These are phyloP conservation scores for Drosophila pruinosa DNA, from an alignment of 1,140 invertebrate species.

Conservation along the genomic window DNA sequence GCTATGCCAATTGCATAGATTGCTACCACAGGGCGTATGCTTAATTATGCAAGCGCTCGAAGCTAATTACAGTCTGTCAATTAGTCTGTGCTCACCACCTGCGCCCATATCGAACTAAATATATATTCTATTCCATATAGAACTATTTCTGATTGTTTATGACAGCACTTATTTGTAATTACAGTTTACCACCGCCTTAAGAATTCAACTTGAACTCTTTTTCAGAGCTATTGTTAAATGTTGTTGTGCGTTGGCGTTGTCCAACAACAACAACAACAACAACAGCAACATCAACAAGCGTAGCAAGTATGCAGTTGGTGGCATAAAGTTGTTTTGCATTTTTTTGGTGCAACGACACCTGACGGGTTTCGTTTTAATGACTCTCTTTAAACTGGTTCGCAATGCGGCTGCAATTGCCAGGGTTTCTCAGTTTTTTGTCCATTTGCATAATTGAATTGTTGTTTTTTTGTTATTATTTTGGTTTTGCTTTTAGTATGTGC, in stretches of 20 bases:
- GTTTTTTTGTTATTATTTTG: neutral
- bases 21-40: constrained; percentile 70
- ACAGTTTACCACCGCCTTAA: constrained; percentile 54
- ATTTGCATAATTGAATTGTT: constrained; percentile 50
- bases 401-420: constrained; percentile 32
- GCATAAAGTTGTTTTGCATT: neutral
- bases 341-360: constrained; percentile 37
- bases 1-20: constrained; percentile 21
- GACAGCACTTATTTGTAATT: constrained; percentile 44
- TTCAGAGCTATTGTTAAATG: constrained; percentile 15
- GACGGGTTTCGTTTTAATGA: constrained; percentile 8
- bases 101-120: constrained; percentile 37
- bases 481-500: neutral
- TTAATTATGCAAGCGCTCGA: constrained; percentile 75
- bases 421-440: constrained; percentile 14
- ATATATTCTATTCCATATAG: constrained; percentile 34
- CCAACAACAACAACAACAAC: neutral
- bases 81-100: constrained; percentile 42
- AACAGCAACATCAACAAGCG: no score
- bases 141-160: constrained; percentile 48
- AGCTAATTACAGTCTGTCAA: constrained; percentile 51
- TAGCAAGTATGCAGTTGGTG: neutral
- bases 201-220: constrained; percentile 62
- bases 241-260: constrained; percentile 18
- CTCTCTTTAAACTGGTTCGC: constrained; percentile 27